Conservation (phyloP, 37 sponge, comb jelly and placozoan species). For the Tethya wilhelma region DNA sequence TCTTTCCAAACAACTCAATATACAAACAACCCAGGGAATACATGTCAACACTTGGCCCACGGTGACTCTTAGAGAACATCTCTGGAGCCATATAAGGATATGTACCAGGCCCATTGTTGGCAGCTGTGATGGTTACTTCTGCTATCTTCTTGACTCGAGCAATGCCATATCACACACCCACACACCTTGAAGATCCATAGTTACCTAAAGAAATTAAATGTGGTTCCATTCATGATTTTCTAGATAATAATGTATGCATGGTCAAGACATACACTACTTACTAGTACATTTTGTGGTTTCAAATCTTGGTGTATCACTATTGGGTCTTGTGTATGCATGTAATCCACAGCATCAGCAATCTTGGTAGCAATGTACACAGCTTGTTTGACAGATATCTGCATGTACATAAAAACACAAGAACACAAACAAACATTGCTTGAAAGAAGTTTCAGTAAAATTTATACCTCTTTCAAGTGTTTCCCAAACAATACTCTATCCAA, state of each 20-base stretch:
- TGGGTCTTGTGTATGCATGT: conserved; percentile 48
- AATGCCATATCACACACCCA: conserved; percentile 50
- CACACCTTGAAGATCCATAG: conserved; percentile 4
- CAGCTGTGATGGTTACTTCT: conserved; percentile 14
- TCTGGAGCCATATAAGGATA: conserved; percentile 49
- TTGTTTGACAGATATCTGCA: conserved; percentile 5
- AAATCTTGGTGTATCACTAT: conserved; percentile 54
- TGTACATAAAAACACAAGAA: not conserved
- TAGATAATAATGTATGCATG: not conserved
- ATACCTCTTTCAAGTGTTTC: conserved; percentile 7
- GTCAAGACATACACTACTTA: not conserved
- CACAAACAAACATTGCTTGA: not conserved
- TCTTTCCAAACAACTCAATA: conserved; percentile 16
- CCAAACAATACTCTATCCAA: conserved; percentile 21
- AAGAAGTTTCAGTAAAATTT: no score
- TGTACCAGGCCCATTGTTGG: conserved; percentile 22
- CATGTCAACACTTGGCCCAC: conserved; percentile 14
- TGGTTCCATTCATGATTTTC: not conserved
- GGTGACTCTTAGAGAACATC: conserved; percentile 14
- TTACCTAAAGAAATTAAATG: conserved; percentile 17
- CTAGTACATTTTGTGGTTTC: conserved; percentile 56
- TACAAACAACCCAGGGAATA: conserved; percentile 30
- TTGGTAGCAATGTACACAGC: conserved; percentile 1
- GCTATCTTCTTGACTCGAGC: conserved; percentile 13
- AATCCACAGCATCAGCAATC: conserved; percentile 33